Evolutionary conservation across 2,797 vertebrate species (phyloP), one percentile per base, ranked within the genome.

Genomic region (Enteromius radiatus): DNA sequence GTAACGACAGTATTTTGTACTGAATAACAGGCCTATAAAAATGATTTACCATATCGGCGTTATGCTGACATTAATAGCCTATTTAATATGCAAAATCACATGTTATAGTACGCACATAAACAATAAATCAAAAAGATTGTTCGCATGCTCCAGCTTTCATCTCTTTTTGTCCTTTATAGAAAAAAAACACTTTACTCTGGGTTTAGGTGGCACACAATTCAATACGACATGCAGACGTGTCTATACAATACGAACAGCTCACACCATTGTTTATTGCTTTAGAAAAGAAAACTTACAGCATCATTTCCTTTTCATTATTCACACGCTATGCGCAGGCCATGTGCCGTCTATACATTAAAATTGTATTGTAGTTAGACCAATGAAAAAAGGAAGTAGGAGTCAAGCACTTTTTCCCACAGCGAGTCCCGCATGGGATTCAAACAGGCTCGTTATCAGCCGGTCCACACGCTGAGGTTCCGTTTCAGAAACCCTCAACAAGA

Each of bases 331-430:
- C 74, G 26, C 19, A 38, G 56, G 61, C 63, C 11, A 71, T 68
- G 61, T 54, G 59, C 21, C 19, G 36, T 47, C 75, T 61, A 78
- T 84, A 79, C 43, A 86, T 85, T 85, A 83, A 79, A 78, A 28
- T 73, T 49, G 77, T 73, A 84, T 80, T 86, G 84, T 84, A 45
- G 33, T 36, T 23, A 76, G 28, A 36, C 54, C 84, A 8, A 59
- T 80, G 81, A 76, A 88, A 83, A 85, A 86, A 70, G 21, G 69
- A 90, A 79, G 56, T 87, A 84, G 81, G 21, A 91, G 85, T 89
- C 31, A 76, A 79, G 82, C 82, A 88, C 85, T 86, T 87, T 87
- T 87, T 85, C 52, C 26, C 70, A 80, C 75, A 82, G 14, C 12
- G 36, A 21, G 56, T 23, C 78, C 86, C 80, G 80, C 76, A 59